Conservation (phyloP, 2,888 invertebrate species). For the Cistogaster globosa region DNA sequence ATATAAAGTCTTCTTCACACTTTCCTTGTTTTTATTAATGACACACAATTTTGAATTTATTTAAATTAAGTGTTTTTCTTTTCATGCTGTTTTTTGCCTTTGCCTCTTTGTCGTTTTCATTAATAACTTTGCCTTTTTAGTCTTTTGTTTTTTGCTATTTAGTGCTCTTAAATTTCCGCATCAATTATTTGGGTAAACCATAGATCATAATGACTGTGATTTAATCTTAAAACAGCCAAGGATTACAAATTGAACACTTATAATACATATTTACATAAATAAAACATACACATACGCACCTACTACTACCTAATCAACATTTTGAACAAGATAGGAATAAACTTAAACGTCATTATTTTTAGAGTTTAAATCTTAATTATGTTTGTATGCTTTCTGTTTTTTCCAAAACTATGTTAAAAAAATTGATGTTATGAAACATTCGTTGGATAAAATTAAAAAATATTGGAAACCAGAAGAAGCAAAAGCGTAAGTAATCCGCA, state of each 20-base stretch:
- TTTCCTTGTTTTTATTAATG: constrained; percentile 3
- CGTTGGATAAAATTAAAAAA: constrained; percentile 1
- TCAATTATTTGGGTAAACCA: constrained; percentile 64
- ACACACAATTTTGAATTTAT: constrained; percentile 39
- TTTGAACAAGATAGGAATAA: neutral
- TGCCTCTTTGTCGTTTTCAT: constrained; percentile 21
- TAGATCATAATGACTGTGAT: constrained; percentile 53
- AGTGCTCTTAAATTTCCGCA: constrained; percentile 52
- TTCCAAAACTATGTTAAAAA: neutral
- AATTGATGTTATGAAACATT: constrained; percentile 2
- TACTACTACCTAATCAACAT: neutral
- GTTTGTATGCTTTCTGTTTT: too few species aligned
- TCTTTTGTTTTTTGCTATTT: constrained; percentile 29
- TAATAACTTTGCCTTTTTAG: constrained; percentile 35
- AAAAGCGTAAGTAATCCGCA: constrained; percentile 57
- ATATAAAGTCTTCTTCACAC: neutral
- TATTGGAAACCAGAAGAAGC: neutral
- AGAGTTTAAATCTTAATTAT: too few species aligned
- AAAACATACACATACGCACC: neutral
- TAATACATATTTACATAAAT: neutral
- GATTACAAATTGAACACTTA: constrained; percentile 54
- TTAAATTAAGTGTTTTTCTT: constrained; percentile 5
- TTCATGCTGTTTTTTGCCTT: neutral
- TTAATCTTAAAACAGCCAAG: constrained; percentile 56
- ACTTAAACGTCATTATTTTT: neutral